Evolutionary conservation across 2,113 vertebrate species (phyloP).

Genomic region (Pampusana beccarii): DNA sequence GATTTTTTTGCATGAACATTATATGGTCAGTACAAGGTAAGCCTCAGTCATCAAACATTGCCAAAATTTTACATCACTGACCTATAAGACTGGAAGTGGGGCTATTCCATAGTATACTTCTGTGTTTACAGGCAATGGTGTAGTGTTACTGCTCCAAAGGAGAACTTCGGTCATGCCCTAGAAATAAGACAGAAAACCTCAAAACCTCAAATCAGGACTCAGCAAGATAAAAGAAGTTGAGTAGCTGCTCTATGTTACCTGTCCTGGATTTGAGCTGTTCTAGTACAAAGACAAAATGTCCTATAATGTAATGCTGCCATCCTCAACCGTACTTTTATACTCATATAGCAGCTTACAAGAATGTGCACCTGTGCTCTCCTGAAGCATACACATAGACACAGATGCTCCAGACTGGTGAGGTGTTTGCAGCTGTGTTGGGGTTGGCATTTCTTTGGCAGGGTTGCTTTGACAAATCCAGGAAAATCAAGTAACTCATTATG

Average conservation of each 20-base stretch:
- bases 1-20: background rate
- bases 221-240: background rate
- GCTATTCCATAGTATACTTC: accelerated
- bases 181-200: background rate
- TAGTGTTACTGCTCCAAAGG: background rate
- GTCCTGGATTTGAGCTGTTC: background rate
- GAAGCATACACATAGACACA: background rate
- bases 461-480: background rate
- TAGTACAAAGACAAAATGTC: background rate
- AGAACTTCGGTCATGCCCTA: background rate
- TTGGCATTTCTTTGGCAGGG: background rate
- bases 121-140: accelerated
- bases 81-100: background rate
- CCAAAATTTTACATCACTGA: background rate
- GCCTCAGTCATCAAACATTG: background rate
- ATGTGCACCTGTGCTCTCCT: accelerated
- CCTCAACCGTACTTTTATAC: background rate
- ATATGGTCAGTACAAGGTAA: background rate
- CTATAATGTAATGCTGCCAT: background rate
- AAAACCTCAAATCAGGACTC: background rate
- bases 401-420: background rate
- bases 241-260: background rate
- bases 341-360: background rate
- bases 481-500: background rate
- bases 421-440: background rate